Conservation (phyloP, 1,140 invertebrate species). For the Apis laboriosa region DNA sequence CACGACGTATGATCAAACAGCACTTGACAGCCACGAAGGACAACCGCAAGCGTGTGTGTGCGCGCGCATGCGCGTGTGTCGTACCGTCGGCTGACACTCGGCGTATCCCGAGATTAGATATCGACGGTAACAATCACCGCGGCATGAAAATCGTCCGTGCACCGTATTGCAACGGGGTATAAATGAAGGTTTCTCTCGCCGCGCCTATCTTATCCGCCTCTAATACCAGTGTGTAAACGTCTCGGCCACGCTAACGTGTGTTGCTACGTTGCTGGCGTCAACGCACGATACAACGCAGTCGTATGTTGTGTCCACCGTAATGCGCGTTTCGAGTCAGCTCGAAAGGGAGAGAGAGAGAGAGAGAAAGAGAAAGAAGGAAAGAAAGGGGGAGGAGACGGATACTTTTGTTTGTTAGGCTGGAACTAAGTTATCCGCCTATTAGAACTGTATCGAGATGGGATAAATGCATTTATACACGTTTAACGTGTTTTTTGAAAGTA, state of each 20-base stretch:
- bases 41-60: slow-evolving; percentile 51
- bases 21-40: slow-evolving; percentile 49
- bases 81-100: slow-evolving; percentile 47
- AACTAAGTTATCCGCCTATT: background rate
- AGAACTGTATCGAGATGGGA: slow-evolving; percentile 40
- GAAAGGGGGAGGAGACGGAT: background rate
- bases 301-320: background rate
- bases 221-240: slow-evolving; percentile 47
- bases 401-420: slow-evolving; percentile 30
- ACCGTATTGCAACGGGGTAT: slow-evolving; percentile 16
- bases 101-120: slow-evolving; percentile 53
- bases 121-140: slow-evolving; percentile 52
- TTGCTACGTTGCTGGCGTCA: background rate
- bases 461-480: background rate
- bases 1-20: slow-evolving; percentile 50
- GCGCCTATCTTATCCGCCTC: slow-evolving; percentile 38
- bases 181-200: slow-evolving; percentile 36
- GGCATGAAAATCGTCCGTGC: slow-evolving; percentile 40
- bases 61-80: slow-evolving; percentile 1
- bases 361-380: background rate
- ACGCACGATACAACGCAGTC: too few relatives aligned
- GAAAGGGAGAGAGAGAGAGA: background rate
- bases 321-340: background rate
- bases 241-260: slow-evolving; percentile 12
- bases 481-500: too few relatives aligned